Evolutionary conservation across 2,113 vertebrate genomes (phyloP), one percentile per base, ranked within the genome.

Genomic region (Piliocolobus tephrosceles): DNA sequence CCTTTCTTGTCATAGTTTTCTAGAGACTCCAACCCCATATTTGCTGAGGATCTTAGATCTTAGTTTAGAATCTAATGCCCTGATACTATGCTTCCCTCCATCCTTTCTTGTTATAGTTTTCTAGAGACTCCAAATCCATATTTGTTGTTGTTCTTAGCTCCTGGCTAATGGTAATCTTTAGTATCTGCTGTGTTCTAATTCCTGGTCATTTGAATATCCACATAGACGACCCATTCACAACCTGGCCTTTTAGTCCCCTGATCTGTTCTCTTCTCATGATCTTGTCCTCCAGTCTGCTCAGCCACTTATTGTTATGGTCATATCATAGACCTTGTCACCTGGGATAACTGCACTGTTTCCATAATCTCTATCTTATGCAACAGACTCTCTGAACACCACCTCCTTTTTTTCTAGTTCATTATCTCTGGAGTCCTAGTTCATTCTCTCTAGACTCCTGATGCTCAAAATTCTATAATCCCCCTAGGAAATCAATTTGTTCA

Each of bases 341-440:
- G 30, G 2, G 7, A 78, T 58, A 92, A 87, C 9, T 38, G 22
- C 25, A 52, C 17, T 75, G 30, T 76, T 94, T 55, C 38, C 17
- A 61, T 72, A 43, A 95, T 78, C n/a, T 88, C 73, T 70, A 76
- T 47, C 25, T 79, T 50, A 66, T 45, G 27, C n/a, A 72, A 57
- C 61, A 90, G 22, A 89, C 20, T 90, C 83, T 86, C 23, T 79
- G 47, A 89, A 20, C 23, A n/a, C 38, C 8, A 17, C 23, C 22
- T 94, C 32, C 45, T 92, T 40, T 94, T 80, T 96, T 78, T 96
- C 57, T 92, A 66, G 75, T 58, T 80, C 45, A 61, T 90, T 92
- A 14, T 80, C 85, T 78, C 79, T 64, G 38, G 17, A 88, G 47
- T 87, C 7, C 66, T 92, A 66, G 75, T 66, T 80, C 52, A 61